Evolutionary conservation across 1,140 invertebrate genomes (phyloP), one percentile per base, ranked within the genome.

Genomic region (Tetragonula clypearis): DNA sequence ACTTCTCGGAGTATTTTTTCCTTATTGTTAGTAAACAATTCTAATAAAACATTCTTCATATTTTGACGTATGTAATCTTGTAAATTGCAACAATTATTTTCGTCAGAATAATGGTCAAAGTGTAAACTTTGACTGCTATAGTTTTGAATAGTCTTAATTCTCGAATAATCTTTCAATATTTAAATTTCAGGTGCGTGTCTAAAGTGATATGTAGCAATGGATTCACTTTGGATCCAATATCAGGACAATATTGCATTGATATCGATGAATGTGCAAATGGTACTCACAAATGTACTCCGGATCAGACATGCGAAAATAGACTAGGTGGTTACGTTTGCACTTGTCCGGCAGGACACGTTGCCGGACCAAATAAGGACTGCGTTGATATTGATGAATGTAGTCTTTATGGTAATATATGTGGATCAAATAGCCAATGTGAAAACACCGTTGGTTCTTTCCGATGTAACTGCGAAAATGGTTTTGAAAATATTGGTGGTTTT

Each of bases 281-380:
- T 0, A 96, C 94, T 6, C 96, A 97, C 78, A 96, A 96, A 87
- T 98, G 98, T 90, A 95, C 95, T 0, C 92, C 95, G 0, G 95
- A 96, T n/a, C 97, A 98, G 92, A 95, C 95, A 2, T 98, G 98
- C 90, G 96, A 96, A 71, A 98, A 98, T 93, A 95, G 96, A 9
- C 95, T 94, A 5, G 97, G 98, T 21, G 97, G 97, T 5, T 98
- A 97, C 90, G 94, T 96, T 0, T 98, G 98, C 90, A 94, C 96
- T 60, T 98, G 98, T 92, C 97, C 97, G 0, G 85, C 92, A 0
- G 98, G 93, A 80, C 94, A 93, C 30, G 84, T 92, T 0, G 71
- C 73, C 14, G 85, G 87, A 19, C 88, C 89, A 0, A 90, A 92
- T 58, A 91, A 91, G 15, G 90, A 95, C 14, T 97, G 96, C 86